phyloP scores from a whole-genome alignment of 2,797 vertebrate genomes.

The Lagodon rhomboides region DNA sequence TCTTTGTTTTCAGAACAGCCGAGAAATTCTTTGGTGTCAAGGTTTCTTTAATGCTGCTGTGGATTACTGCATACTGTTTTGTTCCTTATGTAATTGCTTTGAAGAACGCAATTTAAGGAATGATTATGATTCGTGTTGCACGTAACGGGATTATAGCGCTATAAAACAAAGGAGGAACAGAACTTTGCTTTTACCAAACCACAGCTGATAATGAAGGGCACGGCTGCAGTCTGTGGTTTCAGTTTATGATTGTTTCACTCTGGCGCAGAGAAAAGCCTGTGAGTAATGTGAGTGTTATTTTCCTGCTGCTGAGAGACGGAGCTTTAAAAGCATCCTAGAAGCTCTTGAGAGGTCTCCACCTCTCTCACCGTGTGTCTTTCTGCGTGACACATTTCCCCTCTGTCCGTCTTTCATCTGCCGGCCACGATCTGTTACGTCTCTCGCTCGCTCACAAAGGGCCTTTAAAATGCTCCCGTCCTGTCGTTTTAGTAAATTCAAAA shows the following conservation, averaged over 20 bases:
- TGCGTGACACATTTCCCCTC: slow-evolving; percentile 20
- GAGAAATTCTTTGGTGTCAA: neutral
- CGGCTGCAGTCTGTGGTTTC: slow-evolving; percentile 18
- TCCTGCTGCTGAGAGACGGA: slow-evolving; percentile 38
- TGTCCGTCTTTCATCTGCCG: slow-evolving; percentile 40
- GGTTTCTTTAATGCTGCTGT: neutral
- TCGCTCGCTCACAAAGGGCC: neutral
- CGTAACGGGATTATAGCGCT: neutral
- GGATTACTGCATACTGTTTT: neutral
- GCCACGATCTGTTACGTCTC: slow-evolving; percentile 19
- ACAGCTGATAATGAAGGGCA: slow-evolving; percentile 16
- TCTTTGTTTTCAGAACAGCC: neutral
- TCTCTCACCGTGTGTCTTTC: slow-evolving; percentile 8
- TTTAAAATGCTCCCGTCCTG: slow-evolving; percentile 6
- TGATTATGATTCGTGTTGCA: neutral
- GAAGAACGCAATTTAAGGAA: neutral
- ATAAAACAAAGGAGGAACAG: neutral
- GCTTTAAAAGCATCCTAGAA: slow-evolving; percentile 58
- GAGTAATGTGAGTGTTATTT: slow-evolving; percentile 32
- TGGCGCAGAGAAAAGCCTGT: slow-evolving; percentile 16
- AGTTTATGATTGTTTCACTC: slow-evolving; percentile 27
- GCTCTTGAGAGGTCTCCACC: slow-evolving; percentile 42
- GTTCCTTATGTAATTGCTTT: neutral
- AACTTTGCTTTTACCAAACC: slow-evolving; percentile 33
- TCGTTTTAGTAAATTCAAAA: slow-evolving; percentile 7